Conservation (phyloP, 2,888 invertebrate genomes). For the Campopleginae sp. region DNA sequence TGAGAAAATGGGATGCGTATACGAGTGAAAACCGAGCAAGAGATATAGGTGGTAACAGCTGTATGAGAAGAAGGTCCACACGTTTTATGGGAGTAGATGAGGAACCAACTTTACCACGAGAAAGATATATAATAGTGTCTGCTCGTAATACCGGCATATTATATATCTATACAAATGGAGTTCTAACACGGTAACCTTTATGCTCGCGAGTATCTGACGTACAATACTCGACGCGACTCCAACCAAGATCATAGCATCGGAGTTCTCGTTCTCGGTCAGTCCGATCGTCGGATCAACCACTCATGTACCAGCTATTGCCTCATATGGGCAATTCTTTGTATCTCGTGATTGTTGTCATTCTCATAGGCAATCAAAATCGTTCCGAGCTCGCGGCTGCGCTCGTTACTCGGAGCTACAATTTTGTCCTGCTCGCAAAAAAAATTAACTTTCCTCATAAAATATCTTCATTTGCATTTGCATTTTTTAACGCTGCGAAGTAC, state of each 20-base stretch:
- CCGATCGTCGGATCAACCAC: constrained; percentile 57
- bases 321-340: background rate
- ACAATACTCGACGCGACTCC: constrained; percentile 40
- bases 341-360: background rate
- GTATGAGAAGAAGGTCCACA: constrained; percentile 56
- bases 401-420: background rate
- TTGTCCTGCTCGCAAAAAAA: too few species aligned
- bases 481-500: background rate
- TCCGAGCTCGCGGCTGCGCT: too few species aligned
- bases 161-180: constrained; percentile 34
- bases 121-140: constrained; percentile 60
- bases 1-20: constrained; percentile 64
- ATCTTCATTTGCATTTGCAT: background rate
- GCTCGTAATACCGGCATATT: constrained; percentile 60
- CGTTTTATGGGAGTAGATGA: background rate
- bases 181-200: constrained; percentile 32
- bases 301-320: constrained; percentile 15
- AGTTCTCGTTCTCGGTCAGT: constrained; percentile 31
- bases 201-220: constrained; percentile 46
- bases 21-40: constrained; percentile 48
- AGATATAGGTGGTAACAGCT: constrained; percentile 64
- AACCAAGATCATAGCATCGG: constrained; percentile 45
- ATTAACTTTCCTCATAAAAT: background rate
- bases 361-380: background rate
- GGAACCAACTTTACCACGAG: constrained; percentile 48